Percentiles rank a stretch among this genome's conserved stretches.
Conservation (phyloP, 2,797 vertebrate species). For the Halcyon smyrnensis region DNA sequence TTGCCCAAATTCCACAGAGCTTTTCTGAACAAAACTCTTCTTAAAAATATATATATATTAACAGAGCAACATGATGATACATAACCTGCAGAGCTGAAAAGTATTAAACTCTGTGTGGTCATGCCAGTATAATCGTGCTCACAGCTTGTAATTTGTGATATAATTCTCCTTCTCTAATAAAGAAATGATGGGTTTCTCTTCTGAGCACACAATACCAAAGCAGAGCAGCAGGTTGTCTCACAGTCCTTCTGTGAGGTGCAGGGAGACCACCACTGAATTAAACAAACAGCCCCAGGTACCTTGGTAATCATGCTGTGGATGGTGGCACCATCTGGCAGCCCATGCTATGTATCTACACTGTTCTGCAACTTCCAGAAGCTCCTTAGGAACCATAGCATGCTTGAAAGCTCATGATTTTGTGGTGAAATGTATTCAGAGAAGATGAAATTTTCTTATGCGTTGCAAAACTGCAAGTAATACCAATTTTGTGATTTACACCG, state of each 20-base stretch:
- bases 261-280: background rate
- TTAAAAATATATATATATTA: background rate
- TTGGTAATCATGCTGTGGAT: fast-evolving
- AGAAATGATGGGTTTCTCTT: background rate
- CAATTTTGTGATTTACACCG: background rate
- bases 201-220: background rate
- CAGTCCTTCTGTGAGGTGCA: background rate
- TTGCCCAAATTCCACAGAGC: background rate
- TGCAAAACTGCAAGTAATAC: background rate
- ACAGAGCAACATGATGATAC: background rate
- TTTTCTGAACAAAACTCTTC: background rate
- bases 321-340: background rate
- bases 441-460: background rate
- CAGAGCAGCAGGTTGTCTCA: background rate
- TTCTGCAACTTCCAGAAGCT: background rate
- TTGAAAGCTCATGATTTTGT: background rate
- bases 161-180: background rate
- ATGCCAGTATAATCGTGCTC: background rate
- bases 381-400: background rate
- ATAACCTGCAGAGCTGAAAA: background rate
- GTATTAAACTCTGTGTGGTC: background rate
- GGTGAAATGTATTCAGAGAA: background rate
- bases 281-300: background rate
- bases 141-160: background rate
- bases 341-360: background rate